Base-by-base conservation (phyloP, 2,797 vertebrate genomes). In the Brachymystax lenok region DNA sequence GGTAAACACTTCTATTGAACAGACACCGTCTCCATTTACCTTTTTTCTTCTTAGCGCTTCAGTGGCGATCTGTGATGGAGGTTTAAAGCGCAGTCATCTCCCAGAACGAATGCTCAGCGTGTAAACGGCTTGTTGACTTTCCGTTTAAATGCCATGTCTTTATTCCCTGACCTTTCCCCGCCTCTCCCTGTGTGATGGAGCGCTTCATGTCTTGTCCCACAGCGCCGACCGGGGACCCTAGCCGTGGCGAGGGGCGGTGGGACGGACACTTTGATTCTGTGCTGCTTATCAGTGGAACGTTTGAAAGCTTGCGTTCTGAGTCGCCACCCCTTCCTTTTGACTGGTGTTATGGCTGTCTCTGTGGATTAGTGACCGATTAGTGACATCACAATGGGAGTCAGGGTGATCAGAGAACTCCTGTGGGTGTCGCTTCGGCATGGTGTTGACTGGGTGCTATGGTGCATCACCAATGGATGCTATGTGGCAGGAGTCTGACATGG, bases 141-240 rank as follows among this genome's bases (percentile, higher is more conserved):
- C 54, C 35, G 68, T 80, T 73, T 74, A 85, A 85, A 82, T 82
- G 73, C 73, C 86, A 77, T 21, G 30, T 16, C 76, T 83, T 80
- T 78, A 76, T 74, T 77, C 74, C 56, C 67, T 87, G 79, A 79
- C 71, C 75, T 85, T 87, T 79, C 8, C 24, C 16, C 78, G 13
- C 77, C 67, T 73, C 80, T 78, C 77, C 35, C 24, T 51, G 74
- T 66, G 59, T 78, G 54, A 52, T 61, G 68, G 73, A 73, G 24
- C 21, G 13, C 77, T 80, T 82, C 78, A 77, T 79, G 77, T 85
- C 79, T 83, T 74, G 83, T 87, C 74, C 70, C 33, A 64, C 54
- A 63, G 75, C 61, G 17, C 30, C 66, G 73, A 64, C 68, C 35
- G 33, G 8, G 27, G 72, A 84, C 78, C 51, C 85, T 83, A 80